Evolutionary conservation across 2,888 invertebrate genomes (phyloP), one percentile per base, ranked within the genome.

Genomic region (Crossocerus cetratus): DNA sequence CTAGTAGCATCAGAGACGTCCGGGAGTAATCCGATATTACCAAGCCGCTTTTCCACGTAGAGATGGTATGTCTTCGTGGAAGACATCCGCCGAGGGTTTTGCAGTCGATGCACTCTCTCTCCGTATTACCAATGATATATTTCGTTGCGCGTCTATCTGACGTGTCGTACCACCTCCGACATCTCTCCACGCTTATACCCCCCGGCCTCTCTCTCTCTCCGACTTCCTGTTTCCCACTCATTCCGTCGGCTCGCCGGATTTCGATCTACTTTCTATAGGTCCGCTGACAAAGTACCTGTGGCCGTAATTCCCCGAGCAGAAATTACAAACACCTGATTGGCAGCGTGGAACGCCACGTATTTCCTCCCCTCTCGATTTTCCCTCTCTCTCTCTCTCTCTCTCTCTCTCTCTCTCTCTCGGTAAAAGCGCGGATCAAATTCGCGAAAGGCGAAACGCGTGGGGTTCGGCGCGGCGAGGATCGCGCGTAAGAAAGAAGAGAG

Each of bases 1-100:
- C 57, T 74, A 64, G 78, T 68, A 76, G 76, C 80, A 80, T 77
- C 74, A 74, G 72, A 72, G 76, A 65, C 68, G 74, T 72, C 74
- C 72, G 69, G 56, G 77, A 76, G 86, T 87, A 87, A 88, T 88
- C 87, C 85, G 87, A 88, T 88, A 87, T 88, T 86, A 85, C 87
- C 83, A 81, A 82, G 81, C 82, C 80, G 83, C 84, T 84, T 83
- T 82, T 72, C 81, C 82, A 74, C 73, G n/a, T 70, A 74, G 73
- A 78, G 70, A 69, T 64, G 76, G 72, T 74, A 74, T 67, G 64
- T 70, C 70, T 72, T 68, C 69, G 45, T n/a, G 68, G 58, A 70
- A 80, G 70, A 76, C 66, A 68, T 80, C 76, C 67, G 74, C 32
- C 32, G 42, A 71, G 70, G 73, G 72, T 75, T 81, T 81, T 74